Percentiles rank a stretch among this genome's conserved stretches.
Conservation (phyloP, 1,140 invertebrate genomes). For the Oryctes rhinoceros region DNA sequence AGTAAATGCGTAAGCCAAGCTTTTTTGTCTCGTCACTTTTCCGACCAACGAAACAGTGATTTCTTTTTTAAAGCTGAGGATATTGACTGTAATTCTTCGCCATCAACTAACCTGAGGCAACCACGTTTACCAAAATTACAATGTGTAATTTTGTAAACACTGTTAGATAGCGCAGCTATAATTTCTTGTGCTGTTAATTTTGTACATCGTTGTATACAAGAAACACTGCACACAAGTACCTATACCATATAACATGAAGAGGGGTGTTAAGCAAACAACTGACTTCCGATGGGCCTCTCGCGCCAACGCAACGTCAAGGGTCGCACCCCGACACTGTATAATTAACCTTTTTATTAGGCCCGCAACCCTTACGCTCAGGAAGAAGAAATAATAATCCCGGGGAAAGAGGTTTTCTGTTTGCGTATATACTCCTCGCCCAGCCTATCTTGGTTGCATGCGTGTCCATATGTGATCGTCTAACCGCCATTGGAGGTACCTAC, state of each 20-base stretch:
- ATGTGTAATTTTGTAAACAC: too few relatives aligned
- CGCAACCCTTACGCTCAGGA: slow-evolving; percentile 51
- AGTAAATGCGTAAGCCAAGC: too few relatives aligned
- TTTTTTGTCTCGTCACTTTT: too few relatives aligned
- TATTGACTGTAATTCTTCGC: too few relatives aligned
- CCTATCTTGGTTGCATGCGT: neutral
- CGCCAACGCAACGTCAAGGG: slow-evolving; percentile 42
- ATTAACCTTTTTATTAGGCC: slow-evolving; percentile 53
- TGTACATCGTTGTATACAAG: neutral
- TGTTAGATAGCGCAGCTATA: neutral
- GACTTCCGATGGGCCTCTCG: slow-evolving; percentile 49
- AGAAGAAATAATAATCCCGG: slow-evolving; percentile 53
- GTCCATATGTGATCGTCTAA: slow-evolving; percentile 4
- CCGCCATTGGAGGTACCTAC: neutral
- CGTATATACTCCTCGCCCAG: neutral
- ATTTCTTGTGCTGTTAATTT: neutral
- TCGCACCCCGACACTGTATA: slow-evolving; percentile 49
- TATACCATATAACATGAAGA: slow-evolving; percentile 21
- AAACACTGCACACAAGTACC: slow-evolving; percentile 1
- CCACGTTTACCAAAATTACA: too few relatives aligned
- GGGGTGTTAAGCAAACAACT: slow-evolving; percentile 49
- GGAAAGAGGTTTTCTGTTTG: slow-evolving; percentile 49
- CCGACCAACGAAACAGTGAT: too few relatives aligned
- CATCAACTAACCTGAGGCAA: too few relatives aligned
- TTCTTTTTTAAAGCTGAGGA: too few relatives aligned